These are phyloP conservation scores for Clarias fuscus DNA, from an alignment of 2,797 vertebrate species.

Conservation along the genomic window DNA sequence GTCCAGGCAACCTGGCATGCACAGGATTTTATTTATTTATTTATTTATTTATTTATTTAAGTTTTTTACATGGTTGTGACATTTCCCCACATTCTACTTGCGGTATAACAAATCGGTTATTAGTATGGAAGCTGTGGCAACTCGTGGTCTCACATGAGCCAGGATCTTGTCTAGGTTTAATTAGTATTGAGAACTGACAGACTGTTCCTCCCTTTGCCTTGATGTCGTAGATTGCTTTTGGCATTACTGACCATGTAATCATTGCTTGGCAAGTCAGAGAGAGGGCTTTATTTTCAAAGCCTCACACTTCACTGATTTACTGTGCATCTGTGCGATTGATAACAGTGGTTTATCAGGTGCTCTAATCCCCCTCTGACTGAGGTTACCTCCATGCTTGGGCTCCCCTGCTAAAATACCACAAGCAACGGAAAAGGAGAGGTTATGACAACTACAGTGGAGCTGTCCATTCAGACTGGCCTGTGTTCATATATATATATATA, in stretches of 20 bases:
- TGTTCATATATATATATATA: slow-evolving; percentile 46
- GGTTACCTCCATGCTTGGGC: slow-evolving; percentile 71
- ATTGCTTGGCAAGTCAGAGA: slow-evolving; percentile 79
- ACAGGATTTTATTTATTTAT: not conserved
- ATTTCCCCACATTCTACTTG: too few relatives aligned
- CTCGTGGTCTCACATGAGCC: slow-evolving; percentile 65
- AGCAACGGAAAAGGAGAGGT: slow-evolving; percentile 55
- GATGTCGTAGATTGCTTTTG: slow-evolving; percentile 79
- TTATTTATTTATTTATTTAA: too few relatives aligned
- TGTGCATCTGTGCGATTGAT: slow-evolving; percentile 83
- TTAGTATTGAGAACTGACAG: slow-evolving; percentile 78
- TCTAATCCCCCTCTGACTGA: slow-evolving; percentile 74
- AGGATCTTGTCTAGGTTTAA: slow-evolving; percentile 75
- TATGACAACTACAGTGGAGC: slow-evolving; percentile 69
- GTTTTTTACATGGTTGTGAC: too few relatives aligned
- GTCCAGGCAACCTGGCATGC: not conserved
- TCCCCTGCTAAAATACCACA: slow-evolving; percentile 63
- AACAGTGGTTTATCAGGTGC: slow-evolving; percentile 84
- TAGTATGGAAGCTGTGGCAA: slow-evolving; percentile 61
- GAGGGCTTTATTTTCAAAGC: slow-evolving; percentile 83
- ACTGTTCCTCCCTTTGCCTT: slow-evolving; percentile 74
- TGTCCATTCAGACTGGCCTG: slow-evolving; percentile 70
- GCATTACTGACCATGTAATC: slow-evolving; percentile 81
- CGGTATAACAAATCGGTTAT: slow-evolving; percentile 58
- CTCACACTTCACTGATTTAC: slow-evolving; percentile 78